Evolutionary conservation across 2,888 invertebrate genomes (phyloP).

Genomic region (Lepeophtheirus nordmannii): DNA sequence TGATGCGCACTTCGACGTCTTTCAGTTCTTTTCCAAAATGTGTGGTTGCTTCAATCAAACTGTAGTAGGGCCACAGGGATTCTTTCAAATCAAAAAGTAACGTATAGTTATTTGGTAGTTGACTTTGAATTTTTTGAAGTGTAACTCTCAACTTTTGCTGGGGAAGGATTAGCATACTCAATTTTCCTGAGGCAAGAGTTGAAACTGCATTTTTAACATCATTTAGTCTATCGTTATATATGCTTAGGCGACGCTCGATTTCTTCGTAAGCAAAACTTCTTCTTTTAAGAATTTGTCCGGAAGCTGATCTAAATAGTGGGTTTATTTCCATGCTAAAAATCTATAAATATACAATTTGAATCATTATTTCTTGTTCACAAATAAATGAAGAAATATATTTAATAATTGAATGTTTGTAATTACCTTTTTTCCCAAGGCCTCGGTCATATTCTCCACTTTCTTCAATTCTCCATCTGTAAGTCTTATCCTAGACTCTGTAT

Average conservation of each 20-base stretch:
- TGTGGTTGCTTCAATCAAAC: not conserved
- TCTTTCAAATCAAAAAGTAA: conserved; percentile 7
- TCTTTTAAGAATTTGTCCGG: not conserved
- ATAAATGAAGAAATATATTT: not conserved
- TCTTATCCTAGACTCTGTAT: not conserved
- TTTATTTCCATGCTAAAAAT: conserved; percentile 15
- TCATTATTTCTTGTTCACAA: not conserved
- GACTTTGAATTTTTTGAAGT: conserved; percentile 12
- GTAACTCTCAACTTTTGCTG: conserved; percentile 2
- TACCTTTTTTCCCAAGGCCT: conserved; percentile 8
- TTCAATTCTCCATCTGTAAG: not conserved
- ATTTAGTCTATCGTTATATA: not conserved
- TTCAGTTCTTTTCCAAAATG: conserved; percentile 1
- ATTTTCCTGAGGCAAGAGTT: not conserved
- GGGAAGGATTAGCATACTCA: conserved; percentile 1
- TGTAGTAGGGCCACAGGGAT: conserved; percentile 23
- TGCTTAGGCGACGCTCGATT: not conserved
- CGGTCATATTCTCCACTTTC: conserved; percentile 13
- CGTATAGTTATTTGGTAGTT: conserved; percentile 11
- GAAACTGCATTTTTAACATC: conserved; percentile 6
- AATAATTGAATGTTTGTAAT: not conserved
- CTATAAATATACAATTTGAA: not conserved
- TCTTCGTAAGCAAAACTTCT: conserved; percentile 12
- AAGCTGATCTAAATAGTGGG: conserved; percentile 3
- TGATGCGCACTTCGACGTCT: not conserved